Evolutionary conservation across 1,140 invertebrate species (phyloP), one percentile per base, ranked within the genome.

Genomic region (Aphis craccivora): DNA sequence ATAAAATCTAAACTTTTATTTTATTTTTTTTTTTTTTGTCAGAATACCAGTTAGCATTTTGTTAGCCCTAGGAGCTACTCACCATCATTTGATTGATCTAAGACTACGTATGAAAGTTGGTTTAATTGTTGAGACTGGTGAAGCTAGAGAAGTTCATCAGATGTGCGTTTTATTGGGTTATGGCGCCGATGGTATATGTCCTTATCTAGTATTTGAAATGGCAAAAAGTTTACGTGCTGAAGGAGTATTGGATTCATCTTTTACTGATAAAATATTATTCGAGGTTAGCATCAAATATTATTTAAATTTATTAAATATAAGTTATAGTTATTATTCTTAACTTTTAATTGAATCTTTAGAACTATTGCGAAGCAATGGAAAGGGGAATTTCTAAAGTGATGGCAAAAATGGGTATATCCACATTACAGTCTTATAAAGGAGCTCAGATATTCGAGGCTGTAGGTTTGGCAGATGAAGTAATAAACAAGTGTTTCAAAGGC

Each of bases 341-440:
- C 0, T 43, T 22, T 22, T 43, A 60, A 43, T 67, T 40, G 2
- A 22, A 53, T 94, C 94, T 94, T 8, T 88, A 96, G 96, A 97
- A 97, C 95, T 98, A 97, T 95, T 96, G 96, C 40, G 96, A 96
- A 83, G 96, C 97, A 14, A 96, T 98, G 94, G 97, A 98, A 95
- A 96, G 97, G 23, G 98, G 98, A 92, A 97, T 98, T 93, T 96
- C 97, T 2, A 98, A 98, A 95, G 97, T 99, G 0, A 99, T 99
- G 99, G 99, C 99, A 2, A 99, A 99, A 95, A 99, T 99, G 99
- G 99, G 99, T 76, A 99, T 99, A 95, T 99, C 98, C 83, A 99
- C 99, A 1, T 95, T 99, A 35, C 99, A 99, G 95, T 99, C 98
- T n/a, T 99, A 99, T 95, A 99, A 99, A 96, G 98, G 99, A 94